Conservation (phyloP, 1,140 invertebrate genomes). For the Helicoverpa zea region DNA sequence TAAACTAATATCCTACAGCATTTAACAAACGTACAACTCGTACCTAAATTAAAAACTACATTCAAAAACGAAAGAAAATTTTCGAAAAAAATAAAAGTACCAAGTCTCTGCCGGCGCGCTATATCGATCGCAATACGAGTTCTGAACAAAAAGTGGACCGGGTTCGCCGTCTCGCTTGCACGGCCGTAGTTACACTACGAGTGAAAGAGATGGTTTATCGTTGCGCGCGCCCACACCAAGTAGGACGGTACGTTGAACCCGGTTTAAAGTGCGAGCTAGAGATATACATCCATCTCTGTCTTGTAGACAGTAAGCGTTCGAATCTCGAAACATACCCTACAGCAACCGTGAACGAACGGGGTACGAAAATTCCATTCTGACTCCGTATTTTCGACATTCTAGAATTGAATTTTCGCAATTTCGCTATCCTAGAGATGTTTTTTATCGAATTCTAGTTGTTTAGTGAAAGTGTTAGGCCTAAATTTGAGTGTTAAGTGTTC, state of each 20-base stretch:
- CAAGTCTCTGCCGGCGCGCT: slow-evolving; percentile 69
- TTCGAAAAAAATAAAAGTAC: slow-evolving; percentile 60
- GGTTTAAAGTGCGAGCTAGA: slow-evolving; percentile 27
- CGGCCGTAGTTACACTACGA: not conserved
- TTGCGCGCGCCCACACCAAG: slow-evolving; percentile 53
- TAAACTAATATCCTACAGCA: not conserved
- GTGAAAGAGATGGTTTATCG: slow-evolving; percentile 21
- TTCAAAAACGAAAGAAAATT: slow-evolving; percentile 14
- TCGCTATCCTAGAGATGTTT: not conserved
- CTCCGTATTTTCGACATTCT: slow-evolving; percentile 17
- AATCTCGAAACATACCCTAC: slow-evolving; percentile 44
- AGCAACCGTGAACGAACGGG: not conserved
- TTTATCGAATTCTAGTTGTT: not conserved
- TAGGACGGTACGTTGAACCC: slow-evolving; percentile 57
- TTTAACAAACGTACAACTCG: not conserved
- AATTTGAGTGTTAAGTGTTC: not conserved
- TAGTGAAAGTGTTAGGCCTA: slow-evolving; percentile 22
- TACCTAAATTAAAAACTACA: not conserved
- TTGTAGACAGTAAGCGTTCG: slow-evolving; percentile 41
- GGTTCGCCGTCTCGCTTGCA: slow-evolving; percentile 62
- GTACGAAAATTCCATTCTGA: slow-evolving; percentile 44
- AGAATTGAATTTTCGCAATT: slow-evolving; percentile 18
- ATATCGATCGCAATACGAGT: slow-evolving; percentile 82
- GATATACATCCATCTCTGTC: slow-evolving; percentile 45
- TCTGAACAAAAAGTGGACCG: slow-evolving; percentile 78